Conservation (phyloP, 2,797 vertebrate genomes). For the Notamacropus eugenii region DNA sequence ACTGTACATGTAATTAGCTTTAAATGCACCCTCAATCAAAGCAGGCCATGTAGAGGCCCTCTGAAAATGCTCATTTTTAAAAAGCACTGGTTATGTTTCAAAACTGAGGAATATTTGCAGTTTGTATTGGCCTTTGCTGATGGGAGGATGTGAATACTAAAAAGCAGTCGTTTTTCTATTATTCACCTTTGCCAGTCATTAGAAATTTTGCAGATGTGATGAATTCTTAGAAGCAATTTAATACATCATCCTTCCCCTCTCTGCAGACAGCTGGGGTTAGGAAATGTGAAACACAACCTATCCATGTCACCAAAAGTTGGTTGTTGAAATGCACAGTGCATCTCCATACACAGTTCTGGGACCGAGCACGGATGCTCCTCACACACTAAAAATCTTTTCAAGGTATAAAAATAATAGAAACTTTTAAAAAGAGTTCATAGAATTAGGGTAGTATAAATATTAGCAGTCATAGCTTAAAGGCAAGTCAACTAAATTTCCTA, state of each 20-base stretch:
- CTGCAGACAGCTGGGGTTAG: constrained; percentile 12
- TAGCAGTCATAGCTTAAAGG: neutral
- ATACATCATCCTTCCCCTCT: neutral
- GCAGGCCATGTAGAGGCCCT: neutral
- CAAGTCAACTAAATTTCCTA: neutral
- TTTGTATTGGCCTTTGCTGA: constrained; percentile 47
- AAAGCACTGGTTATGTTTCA: constrained; percentile 32
- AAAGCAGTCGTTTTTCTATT: constrained; percentile 35
- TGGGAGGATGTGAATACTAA: constrained; percentile 43
- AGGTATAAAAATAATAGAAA: neutral
- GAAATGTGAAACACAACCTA: constrained; percentile 8
- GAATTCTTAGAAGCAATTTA: constrained; percentile 52
- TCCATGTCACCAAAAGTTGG: constrained; percentile 26
- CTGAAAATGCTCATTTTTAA: constrained; percentile 18
- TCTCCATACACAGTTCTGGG: neutral
- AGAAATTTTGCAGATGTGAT: constrained; percentile 32
- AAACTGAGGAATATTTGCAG: neutral
- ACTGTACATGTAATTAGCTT: constrained; percentile 5
- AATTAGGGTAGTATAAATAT: neutral
- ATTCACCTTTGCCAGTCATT: constrained; percentile 52
- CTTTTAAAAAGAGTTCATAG: constrained; percentile 21
- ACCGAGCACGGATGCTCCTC: constrained; percentile 13
- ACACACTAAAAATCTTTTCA: constrained; percentile 25
- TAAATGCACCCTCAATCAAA: constrained; percentile 36
- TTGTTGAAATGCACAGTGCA: constrained; percentile 35